Evolutionary conservation across 2,797 vertebrate genomes (phyloP).

Genomic region (Enteromius viviparus): DNA sequence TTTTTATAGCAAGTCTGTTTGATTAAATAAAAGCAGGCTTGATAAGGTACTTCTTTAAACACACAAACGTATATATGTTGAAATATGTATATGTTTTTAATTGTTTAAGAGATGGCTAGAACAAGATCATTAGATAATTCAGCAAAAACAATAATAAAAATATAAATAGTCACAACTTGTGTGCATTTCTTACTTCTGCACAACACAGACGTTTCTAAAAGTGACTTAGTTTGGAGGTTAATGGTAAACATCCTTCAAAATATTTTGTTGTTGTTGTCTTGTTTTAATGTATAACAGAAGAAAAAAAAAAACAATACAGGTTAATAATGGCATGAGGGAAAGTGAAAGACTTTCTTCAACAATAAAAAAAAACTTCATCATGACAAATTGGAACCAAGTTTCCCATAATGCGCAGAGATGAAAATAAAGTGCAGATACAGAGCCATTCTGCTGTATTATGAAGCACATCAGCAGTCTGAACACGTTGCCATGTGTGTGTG

Average conservation of each 20-base stretch:
- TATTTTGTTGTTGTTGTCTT: too few species aligned
- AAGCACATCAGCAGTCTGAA: conserved; percentile 33
- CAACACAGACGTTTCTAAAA: not conserved
- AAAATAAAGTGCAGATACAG: conserved; percentile 22
- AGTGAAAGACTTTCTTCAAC: not conserved
- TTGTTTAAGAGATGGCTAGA: too few species aligned
- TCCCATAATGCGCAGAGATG: not conserved
- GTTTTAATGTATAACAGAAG: not conserved
- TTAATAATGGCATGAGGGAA: not conserved
- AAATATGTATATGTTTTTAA: too few species aligned
- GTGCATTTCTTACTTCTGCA: not conserved
- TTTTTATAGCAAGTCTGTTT: not conserved
- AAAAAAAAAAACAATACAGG: not conserved
- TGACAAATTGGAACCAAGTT: not conserved
- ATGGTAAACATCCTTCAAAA: not conserved
- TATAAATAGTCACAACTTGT: not conserved
- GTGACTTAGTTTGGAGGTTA: not conserved
- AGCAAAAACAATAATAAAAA: too few species aligned
- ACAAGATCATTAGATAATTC: too few species aligned
- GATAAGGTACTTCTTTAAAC: not conserved
- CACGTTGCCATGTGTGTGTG: conserved; percentile 37
- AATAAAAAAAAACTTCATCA: not conserved
- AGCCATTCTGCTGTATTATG: conserved; percentile 29
- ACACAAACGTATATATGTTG: too few species aligned
- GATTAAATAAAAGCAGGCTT: not conserved